Evolutionary conservation across 2,888 invertebrate species (phyloP).

Genomic region (Herminia tarsipennalis): DNA sequence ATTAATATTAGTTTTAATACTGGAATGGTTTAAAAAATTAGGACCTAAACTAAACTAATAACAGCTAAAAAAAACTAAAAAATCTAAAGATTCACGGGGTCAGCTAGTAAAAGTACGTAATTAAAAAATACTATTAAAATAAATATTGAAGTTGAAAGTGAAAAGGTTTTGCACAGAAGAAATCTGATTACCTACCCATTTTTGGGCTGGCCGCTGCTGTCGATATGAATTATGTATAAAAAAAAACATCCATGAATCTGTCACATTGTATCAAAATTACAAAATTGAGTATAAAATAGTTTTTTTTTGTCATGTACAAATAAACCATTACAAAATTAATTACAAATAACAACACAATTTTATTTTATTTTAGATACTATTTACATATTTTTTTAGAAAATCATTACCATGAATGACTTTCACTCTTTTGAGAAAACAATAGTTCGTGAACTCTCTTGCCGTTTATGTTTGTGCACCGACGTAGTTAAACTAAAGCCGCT

Average conservation of each 20-base stretch:
- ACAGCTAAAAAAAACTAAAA: no score
- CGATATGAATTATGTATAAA: slow-evolving; percentile 26
- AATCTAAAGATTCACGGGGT: no score
- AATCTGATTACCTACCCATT: slow-evolving; percentile 8
- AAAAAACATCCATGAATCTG: slow-evolving; percentile 40
- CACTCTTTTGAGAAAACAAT: slow-evolving; percentile 73
- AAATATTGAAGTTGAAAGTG: slow-evolving; percentile 9
- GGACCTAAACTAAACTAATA: no score
- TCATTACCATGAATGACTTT: slow-evolving; percentile 75
- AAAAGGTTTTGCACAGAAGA: slow-evolving; percentile 6
- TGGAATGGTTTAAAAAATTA: no score
- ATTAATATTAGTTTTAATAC: no score
- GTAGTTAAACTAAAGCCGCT: slow-evolving; percentile 77
- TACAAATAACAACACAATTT: slow-evolving; percentile 28
- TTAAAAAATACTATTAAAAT: not conserved
- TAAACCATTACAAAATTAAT: slow-evolving; percentile 41
- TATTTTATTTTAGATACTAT: slow-evolving; percentile 22
- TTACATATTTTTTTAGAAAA: slow-evolving; percentile 36
- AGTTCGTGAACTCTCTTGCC: slow-evolving; percentile 79
- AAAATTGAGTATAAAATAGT: slow-evolving; percentile 51
- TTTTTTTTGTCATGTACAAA: slow-evolving; percentile 56
- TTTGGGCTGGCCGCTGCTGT: slow-evolving; percentile 27
- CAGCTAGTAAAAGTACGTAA: no score
- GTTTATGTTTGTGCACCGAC: slow-evolving; percentile 78
- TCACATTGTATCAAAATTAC: slow-evolving; percentile 62